These are phyloP conservation scores for Columbina picui DNA, from an alignment of 2,113 vertebrate genomes.

Conservation along the genomic window DNA sequence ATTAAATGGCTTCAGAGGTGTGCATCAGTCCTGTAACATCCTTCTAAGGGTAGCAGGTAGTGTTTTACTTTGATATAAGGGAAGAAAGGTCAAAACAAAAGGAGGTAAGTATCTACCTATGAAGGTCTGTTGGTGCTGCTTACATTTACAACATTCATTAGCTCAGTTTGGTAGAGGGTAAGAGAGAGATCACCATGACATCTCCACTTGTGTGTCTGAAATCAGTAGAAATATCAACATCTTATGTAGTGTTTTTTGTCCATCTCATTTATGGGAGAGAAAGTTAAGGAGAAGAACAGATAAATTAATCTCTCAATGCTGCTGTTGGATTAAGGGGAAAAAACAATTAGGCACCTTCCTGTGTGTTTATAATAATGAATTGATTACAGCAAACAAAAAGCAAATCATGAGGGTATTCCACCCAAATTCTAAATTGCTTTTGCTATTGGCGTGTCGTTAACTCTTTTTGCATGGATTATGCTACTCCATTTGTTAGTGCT, in stretches of 20 bases:
- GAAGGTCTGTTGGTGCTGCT: neutral
- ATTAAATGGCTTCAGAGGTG: neutral
- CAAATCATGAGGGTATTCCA: neutral
- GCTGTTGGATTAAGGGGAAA: neutral
- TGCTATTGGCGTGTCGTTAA: neutral
- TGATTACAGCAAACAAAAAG: neutral
- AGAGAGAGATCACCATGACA: neutral
- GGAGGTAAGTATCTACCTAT: neutral
- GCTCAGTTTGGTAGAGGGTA: neutral
- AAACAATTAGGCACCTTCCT: neutral
- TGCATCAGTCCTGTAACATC: neutral
- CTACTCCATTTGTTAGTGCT: neutral
- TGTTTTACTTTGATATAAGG: neutral
- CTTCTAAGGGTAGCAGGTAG: neutral
- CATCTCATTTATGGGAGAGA: neutral
- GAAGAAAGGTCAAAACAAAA: neutral
- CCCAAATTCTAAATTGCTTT: neutral
- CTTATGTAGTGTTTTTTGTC: neutral
- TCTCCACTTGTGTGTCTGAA: neutral
- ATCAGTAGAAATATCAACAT: neutral
- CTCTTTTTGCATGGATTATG: neutral
- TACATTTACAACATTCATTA: neutral
- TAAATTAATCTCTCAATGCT: neutral
- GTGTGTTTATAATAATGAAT: neutral
- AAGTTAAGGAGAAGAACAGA: neutral